Percentiles rank a stretch among this genome's conserved stretches.
Evolutionary conservation across 2,888 invertebrate genomes (phyloP).

Genomic region (Drosophila putrida): DNA sequence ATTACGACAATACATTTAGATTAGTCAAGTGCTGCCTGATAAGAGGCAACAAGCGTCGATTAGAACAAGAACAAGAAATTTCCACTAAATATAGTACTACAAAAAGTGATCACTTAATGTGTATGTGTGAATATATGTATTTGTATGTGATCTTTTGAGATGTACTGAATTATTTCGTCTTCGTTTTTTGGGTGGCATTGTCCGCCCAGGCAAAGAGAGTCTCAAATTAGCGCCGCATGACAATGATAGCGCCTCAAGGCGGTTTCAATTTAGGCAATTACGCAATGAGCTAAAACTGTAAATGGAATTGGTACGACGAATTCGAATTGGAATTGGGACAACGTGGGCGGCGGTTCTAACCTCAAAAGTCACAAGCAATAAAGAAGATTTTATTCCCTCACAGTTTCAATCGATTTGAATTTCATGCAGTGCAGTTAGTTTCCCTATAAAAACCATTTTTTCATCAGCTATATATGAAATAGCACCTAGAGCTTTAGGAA

Average conservation of each 20-base stretch:
- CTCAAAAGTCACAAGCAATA: slow-evolving; percentile 19
- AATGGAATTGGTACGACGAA: slow-evolving; percentile 35
- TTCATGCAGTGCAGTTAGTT: not conserved
- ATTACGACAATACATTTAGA: slow-evolving; percentile 30
- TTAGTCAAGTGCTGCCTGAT: slow-evolving; percentile 36
- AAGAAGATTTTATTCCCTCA: slow-evolving; percentile 1
- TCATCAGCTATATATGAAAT: not conserved
- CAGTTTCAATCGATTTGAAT: not conserved
- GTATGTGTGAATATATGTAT: not conserved
- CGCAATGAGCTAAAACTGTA: slow-evolving; percentile 55
- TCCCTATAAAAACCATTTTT: no score
- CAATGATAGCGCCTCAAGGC: slow-evolving; percentile 77
- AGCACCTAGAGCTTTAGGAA: no score
- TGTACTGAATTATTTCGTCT: slow-evolving; percentile 1
- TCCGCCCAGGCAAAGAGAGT: slow-evolving; percentile 42
- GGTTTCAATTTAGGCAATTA: slow-evolving; percentile 77
- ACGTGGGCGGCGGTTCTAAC: slow-evolving; percentile 50
- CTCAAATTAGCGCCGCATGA: slow-evolving; percentile 67
- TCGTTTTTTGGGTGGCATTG: slow-evolving; percentile 39
- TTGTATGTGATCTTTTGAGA: slow-evolving; percentile 17
- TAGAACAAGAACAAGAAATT: slow-evolving; percentile 34
- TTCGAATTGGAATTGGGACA: slow-evolving; percentile 36
- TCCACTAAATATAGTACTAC: not conserved
- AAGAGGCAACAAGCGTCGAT: slow-evolving; percentile 42
- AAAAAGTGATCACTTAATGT: slow-evolving; percentile 5